Percentiles rank a stretch among this genome's conserved stretches.
Conservation (phyloP, 2,797 vertebrate species). For the Enteromius treurensis region DNA sequence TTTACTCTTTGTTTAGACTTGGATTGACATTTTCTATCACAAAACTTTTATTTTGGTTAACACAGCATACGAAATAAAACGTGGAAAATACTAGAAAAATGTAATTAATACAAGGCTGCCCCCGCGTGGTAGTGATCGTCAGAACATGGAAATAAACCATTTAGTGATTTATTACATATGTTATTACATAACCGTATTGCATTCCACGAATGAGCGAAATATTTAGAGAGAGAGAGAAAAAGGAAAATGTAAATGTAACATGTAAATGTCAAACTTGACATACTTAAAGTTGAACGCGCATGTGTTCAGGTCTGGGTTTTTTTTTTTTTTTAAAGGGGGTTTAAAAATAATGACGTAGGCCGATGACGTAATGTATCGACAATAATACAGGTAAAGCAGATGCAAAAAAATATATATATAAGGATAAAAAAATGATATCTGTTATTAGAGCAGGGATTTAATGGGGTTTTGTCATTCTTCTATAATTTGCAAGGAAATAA, state of each 20-base stretch:
- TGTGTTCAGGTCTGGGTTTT: neutral
- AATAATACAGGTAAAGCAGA: neutral
- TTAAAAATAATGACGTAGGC: neutral
- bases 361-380: constrained; percentile 45
- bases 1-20: neutral
- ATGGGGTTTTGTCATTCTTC: neutral
- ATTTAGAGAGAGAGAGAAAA: neutral
- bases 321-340: neutral
- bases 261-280: too few relatives aligned
- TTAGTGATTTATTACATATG: neutral
- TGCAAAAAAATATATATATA: too few relatives aligned
- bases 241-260: neutral
- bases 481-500: neutral
- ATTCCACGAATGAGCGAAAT: neutral
- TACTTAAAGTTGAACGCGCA: too few relatives aligned
- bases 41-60: neutral
- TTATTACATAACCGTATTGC: neutral
- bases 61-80: neutral
- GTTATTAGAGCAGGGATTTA: neutral
- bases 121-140: neutral
- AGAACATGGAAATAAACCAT: neutral
- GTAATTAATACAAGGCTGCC: neutral
- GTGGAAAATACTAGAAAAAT: neutral
- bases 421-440: neutral
- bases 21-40: neutral